A percentile compares a stretch with the other conserved stretches of the same genome.
Conservation (phyloP, 2,113 vertebrate genomes). For the Seriola rivoliana region DNA sequence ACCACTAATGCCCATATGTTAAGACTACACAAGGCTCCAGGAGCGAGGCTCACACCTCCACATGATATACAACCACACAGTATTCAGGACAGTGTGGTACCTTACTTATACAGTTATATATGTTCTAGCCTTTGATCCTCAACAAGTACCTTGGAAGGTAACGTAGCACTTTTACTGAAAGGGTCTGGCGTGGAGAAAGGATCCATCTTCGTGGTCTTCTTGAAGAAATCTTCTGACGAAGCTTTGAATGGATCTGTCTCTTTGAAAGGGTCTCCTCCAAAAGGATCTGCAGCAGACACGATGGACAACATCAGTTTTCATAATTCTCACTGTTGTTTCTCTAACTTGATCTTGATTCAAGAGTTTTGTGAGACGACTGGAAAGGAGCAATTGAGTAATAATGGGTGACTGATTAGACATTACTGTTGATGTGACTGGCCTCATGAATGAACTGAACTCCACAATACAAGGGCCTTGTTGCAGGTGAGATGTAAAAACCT, state of each 20-base stretch:
- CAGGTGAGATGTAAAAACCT: no score
- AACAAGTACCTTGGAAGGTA: constrained; percentile 90
- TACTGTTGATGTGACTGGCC: no score
- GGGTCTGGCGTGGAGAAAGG: constrained; percentile 92
- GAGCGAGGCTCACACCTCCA: background rate
- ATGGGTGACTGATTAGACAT: no score
- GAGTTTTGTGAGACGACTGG: no score
- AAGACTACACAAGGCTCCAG: background rate
- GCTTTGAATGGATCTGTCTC: constrained; percentile 93
- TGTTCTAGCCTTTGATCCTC: background rate
- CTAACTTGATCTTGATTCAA: no score
- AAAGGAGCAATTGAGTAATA: no score
- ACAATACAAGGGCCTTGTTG: no score
- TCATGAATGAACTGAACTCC: no score
- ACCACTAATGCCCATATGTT: no score
- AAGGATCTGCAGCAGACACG: constrained; percentile 88
- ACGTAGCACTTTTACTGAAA: constrained; percentile 90
- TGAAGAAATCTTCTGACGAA: constrained; percentile 94
- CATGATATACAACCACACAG: no score
- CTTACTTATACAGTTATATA: background rate
- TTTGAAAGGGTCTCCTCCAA: constrained; percentile 97
- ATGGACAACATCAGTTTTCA: background rate
- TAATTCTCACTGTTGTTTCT: background rate
- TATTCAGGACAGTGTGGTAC: background rate
- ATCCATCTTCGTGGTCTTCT: constrained; percentile 91